phyloP scores from a whole-genome alignment of 2,888 invertebrate genomes.

The Itoplectis maculator region DNA sequence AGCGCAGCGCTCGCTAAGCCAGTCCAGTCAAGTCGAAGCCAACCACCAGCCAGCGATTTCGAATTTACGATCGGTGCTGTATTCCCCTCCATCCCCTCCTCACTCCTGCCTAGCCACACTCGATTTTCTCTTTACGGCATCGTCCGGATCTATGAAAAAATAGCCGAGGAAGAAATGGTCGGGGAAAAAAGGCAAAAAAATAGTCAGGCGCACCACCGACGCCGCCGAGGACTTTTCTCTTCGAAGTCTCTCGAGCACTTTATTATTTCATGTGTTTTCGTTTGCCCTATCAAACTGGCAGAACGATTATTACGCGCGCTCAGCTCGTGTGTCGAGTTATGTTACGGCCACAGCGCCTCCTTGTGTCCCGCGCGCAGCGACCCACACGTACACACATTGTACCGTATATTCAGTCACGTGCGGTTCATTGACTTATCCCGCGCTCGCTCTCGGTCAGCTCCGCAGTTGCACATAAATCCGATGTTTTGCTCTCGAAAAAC shows the following conservation, averaged over 20 bases:
- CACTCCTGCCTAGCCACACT: no score
- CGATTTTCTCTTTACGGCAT: slow-evolving; percentile 10
- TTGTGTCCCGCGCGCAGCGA: slow-evolving; percentile 19
- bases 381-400: neutral
- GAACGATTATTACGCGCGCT: slow-evolving; percentile 39
- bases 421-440: slow-evolving; percentile 41
- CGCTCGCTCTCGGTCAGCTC: slow-evolving; percentile 2
- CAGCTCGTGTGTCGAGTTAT: slow-evolving; percentile 37
- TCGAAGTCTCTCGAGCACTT: slow-evolving; percentile 10
- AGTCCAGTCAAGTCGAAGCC: no score
- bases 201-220: slow-evolving; percentile 1
- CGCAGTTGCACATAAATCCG: slow-evolving; percentile 33
- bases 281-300: slow-evolving; percentile 21
- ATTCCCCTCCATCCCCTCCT: no score
- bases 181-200: neutral
- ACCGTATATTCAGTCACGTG: neutral
- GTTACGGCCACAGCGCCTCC: slow-evolving; percentile 33
- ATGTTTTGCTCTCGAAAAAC: slow-evolving; percentile 33
- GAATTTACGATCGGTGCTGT: slow-evolving; percentile 44
- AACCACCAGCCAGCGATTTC: slow-evolving; percentile 27
- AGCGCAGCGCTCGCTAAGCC: neutral
- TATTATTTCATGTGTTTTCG: slow-evolving; percentile 33
- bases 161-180: neutral
- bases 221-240: no score
- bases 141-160: no score